phyloP scores from a whole-genome alignment of 2,113 vertebrate genomes.

The Tapirus terrestris region DNA sequence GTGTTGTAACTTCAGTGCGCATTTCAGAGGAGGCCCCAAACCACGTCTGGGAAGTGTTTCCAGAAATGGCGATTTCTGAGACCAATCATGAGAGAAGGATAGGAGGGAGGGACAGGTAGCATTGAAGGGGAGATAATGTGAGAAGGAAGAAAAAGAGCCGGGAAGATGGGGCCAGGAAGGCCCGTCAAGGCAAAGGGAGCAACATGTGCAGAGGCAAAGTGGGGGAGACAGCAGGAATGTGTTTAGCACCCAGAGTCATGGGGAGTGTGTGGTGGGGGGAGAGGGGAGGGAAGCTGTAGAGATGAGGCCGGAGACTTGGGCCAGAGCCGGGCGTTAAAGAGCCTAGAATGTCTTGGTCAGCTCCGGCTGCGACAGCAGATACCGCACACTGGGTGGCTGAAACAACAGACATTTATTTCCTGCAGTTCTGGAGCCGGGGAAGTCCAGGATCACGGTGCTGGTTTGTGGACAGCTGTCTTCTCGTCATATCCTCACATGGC shows the following conservation, averaged over 20 bases:
- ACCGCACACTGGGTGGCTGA: background rate
- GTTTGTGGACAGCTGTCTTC: background rate
- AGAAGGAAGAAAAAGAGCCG: background rate
- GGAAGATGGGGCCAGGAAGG: background rate
- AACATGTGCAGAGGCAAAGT: background rate
- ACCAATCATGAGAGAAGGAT: too few relatives aligned
- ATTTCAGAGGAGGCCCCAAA: background rate
- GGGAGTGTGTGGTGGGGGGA: background rate
- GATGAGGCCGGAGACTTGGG: too few relatives aligned
- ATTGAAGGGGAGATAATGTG: too few relatives aligned
- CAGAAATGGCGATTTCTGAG: background rate
- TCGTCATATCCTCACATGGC: background rate
- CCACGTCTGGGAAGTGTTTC: background rate
- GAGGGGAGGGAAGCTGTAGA: background rate
- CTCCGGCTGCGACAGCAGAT: rapidly evolving
- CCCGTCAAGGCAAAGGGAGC: rapidly evolving
- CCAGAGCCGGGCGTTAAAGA: rapidly evolving
- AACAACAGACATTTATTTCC: background rate
- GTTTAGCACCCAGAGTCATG: background rate
- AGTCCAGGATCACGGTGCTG: background rate
- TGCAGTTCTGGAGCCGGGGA: background rate
- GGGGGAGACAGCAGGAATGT: background rate
- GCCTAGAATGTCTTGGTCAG: background rate
- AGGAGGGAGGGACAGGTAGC: too few relatives aligned
- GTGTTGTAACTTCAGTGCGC: background rate